These are phyloP conservation scores for Seladonia tumulorum DNA, from an alignment of 2,888 invertebrate species.

Conservation along the genomic window DNA sequence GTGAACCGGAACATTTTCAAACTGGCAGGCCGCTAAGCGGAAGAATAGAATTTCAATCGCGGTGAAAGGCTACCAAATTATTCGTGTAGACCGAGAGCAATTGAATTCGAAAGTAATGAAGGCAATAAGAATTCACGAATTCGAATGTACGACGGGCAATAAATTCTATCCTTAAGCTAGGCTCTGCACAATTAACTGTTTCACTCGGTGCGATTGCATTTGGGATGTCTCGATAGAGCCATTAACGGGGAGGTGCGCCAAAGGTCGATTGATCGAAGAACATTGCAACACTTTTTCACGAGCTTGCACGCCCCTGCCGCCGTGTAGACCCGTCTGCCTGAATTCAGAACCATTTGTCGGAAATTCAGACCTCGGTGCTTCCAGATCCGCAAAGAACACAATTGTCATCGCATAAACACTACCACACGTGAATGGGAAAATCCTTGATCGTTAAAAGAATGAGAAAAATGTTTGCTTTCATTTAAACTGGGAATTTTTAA, in stretches of 20 bases:
- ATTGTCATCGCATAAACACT: neutral
- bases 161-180: conserved; percentile 13
- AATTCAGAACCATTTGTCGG: conserved; percentile 18
- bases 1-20: neutral
- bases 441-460: neutral
- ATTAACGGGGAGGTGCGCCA: conserved; percentile 35
- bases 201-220: conserved; percentile 22
- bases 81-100: neutral
- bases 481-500: neutral
- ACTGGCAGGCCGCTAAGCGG: neutral
- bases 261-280: conserved; percentile 42
- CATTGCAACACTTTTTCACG: conserved; percentile 45
- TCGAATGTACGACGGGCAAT: conserved; percentile 10
- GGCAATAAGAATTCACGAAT: conserved; percentile 12
- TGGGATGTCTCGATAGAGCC: conserved; percentile 19
- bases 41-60: neutral
- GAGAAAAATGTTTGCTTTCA: neutral
- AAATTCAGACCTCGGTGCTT: neutral
- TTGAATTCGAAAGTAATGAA: conserved; percentile 21
- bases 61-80: conserved; percentile 15
- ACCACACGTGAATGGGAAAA: neutral
- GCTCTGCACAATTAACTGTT: neutral
- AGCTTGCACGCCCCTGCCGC: conserved; percentile 18
- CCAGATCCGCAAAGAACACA: neutral
- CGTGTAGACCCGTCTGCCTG: conserved; percentile 33